These are phyloP conservation scores for Rhegmatorhina hoffmannsi DNA, from an alignment of 2,113 vertebrate genomes.

Conservation along the genomic window DNA sequence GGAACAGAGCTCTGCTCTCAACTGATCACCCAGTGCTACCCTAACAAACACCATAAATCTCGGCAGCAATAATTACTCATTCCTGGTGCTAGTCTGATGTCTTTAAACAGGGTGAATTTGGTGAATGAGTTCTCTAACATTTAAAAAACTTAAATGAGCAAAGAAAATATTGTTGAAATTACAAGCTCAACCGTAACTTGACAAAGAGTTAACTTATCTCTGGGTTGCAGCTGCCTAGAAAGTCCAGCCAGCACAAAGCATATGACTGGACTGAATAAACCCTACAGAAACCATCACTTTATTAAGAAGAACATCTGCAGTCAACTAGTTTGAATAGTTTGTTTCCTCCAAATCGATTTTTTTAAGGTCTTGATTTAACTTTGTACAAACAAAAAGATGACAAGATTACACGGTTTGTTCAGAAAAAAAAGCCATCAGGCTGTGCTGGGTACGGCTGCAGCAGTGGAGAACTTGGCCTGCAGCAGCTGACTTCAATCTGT, in stretches of 20 bases:
- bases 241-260: neutral
- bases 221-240: constrained; percentile 9
- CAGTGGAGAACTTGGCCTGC: neutral
- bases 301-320: neutral
- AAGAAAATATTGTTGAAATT: neutral
- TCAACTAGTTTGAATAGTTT: neutral
- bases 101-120: neutral
- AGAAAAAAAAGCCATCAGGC: neutral
- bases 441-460: accelerated
- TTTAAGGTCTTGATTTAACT: neutral
- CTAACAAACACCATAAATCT: neutral
- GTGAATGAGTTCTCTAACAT: neutral
- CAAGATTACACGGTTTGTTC: neutral
- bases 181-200: neutral
- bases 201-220: constrained; percentile 23
- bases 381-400: neutral
- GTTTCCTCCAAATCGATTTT: neutral
- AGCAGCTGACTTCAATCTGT: constrained; percentile 5
- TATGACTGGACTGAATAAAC: neutral
- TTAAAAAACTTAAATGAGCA: neutral
- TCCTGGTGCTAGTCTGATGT: neutral
- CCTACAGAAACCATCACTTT: neutral
- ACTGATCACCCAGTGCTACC: neutral
- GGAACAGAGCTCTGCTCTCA: neutral
- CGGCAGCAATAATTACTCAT: accelerated